Conservation (phyloP, 2,888 invertebrate species). For the Eugnorisma glareosa region DNA sequence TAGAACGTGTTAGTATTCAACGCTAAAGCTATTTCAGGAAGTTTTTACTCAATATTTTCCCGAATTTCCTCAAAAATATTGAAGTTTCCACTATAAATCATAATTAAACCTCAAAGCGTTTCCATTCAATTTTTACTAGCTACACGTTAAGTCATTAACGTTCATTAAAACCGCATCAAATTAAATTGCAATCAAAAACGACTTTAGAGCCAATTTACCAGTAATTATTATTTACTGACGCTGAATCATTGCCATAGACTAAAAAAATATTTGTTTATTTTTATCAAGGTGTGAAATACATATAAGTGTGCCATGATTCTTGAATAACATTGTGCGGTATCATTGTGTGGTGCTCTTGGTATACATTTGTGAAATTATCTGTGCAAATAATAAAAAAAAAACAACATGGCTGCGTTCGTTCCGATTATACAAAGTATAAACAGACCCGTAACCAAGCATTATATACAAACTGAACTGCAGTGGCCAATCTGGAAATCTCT, state of each 20-base stretch:
- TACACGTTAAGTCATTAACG: constrained; percentile 15
- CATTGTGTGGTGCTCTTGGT: background rate
- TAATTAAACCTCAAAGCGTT: constrained; percentile 19
- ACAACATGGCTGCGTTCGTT: background rate
- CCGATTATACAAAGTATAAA: background rate
- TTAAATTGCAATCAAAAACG: constrained; percentile 43
- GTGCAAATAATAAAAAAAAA: background rate
- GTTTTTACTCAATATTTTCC: background rate
- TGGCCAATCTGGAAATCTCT: no score
- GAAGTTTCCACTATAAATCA: constrained; percentile 3
- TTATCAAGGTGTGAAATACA: background rate
- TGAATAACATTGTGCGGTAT: background rate
- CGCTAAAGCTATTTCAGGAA: background rate
- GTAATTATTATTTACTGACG: constrained; percentile 17
- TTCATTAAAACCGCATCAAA: constrained; percentile 43
- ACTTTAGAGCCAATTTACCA: constrained; percentile 13
- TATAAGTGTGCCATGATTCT: background rate
- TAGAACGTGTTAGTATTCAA: background rate
- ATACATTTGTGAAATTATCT: background rate
- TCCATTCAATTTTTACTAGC: constrained; percentile 5
- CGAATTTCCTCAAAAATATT: background rate
- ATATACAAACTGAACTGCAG: no score
- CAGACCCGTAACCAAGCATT: background rate
- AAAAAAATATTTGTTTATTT: constrained; percentile 2
- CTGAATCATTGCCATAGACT: background rate